These are phyloP conservation scores for Drosophila nr. perissopoda DNA, from an alignment of 2,888 invertebrate genomes.

Conservation along the genomic window DNA sequence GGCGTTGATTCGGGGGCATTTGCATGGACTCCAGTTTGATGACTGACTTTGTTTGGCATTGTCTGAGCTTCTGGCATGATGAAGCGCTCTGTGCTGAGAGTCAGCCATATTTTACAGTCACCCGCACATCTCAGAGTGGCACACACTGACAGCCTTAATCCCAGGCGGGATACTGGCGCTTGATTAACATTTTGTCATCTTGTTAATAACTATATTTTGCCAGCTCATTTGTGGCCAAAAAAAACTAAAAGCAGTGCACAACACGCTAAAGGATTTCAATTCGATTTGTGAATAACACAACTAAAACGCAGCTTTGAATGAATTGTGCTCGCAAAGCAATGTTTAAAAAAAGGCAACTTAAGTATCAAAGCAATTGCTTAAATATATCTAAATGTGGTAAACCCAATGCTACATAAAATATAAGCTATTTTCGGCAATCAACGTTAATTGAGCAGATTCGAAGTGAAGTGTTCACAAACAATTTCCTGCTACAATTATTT, in stretches of 20 bases:
- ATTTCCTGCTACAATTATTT: constrained; percentile 49
- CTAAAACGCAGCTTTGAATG: not conserved
- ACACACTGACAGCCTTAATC: constrained; percentile 57
- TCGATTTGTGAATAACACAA: not conserved
- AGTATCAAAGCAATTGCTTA: not conserved
- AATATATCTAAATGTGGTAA: not conserved
- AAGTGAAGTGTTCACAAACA: constrained; percentile 21
- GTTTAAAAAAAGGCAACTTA: not conserved
- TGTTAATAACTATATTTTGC: constrained; percentile 56
- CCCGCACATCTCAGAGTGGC: constrained; percentile 1
- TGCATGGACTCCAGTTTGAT: constrained; percentile 64
- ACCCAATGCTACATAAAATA: constrained; percentile 16
- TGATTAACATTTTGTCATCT: constrained; percentile 67
- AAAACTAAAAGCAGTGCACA: constrained; percentile 16
- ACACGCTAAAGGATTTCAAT: constrained; percentile 12
- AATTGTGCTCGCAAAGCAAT: not conserved
- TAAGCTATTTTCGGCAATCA: constrained; percentile 24
- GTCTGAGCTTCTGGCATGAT: constrained; percentile 61
- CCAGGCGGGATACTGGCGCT: constrained; percentile 40
- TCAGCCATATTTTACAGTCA: constrained; percentile 56
- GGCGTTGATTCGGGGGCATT: constrained; percentile 15
- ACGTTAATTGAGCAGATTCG: constrained; percentile 21
- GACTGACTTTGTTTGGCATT: constrained; percentile 62
- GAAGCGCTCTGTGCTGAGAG: constrained; percentile 42
- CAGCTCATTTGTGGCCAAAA: constrained; percentile 25